Evolutionary conservation across 2,113 vertebrate species (phyloP), one percentile per base, ranked within the genome.

Genomic region (Romanogobio albipinnatus): DNA sequence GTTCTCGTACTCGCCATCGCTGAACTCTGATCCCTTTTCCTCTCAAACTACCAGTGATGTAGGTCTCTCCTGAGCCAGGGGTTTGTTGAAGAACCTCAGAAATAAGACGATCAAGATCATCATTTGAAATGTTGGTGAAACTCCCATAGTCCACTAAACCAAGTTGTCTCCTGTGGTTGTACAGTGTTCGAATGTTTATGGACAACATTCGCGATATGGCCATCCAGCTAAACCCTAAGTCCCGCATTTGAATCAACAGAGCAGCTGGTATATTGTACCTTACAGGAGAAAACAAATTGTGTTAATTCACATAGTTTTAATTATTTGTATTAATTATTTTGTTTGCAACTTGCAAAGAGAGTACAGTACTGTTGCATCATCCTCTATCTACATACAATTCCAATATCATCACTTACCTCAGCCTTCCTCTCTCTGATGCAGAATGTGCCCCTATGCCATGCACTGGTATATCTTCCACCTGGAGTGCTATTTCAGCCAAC

Each of bases 121-220:
- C 24, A 59, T 85, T 85, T 59, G 43, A 43, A 19, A 80, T 80
- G 51, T 26, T 22, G 9, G 22, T 85, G 36, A 73, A 85, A 73
- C 39, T 81, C 33, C 64, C 84, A 80, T 59, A 85, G 64, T 85
- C 76, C 64, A 79, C 29, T 59, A 79, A 53, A 79, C 62, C 76
- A 17, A 71, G 39, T 59, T 85, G 64, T 80, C 8, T 73, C 62
- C 64, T 80, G 76, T 85, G 84, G 76, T 85, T 85, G 64, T 61
- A 64, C 43, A 85, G 77, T 85, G 68, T 81, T 74, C 43, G 64
- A 36, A 74, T 51, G 68, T 74, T 74, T 62, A 81, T 36, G 70
- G 61, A 80, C 64, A 36, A 36, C 33, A 74, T 81, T 56, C 19
- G 66, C 36, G 56, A 85, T 80, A 62, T 85, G 22, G 76, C 64